These are phyloP conservation scores for Eristalinus sepulchralis DNA, from an alignment of 2,888 invertebrate genomes.

Conservation along the genomic window DNA sequence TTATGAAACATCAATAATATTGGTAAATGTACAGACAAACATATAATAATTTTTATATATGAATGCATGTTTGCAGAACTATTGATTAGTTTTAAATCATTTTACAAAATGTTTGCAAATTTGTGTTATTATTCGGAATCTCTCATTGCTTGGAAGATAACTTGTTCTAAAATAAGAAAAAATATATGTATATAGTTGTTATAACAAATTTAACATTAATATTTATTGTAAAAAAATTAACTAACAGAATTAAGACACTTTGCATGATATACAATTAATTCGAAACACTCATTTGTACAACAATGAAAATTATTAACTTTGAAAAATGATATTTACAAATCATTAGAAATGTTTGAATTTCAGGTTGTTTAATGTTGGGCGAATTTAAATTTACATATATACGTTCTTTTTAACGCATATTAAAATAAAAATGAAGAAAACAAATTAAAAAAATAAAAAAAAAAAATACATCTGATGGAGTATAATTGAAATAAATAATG, in stretches of 20 bases:
- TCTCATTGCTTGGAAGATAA: slow-evolving; percentile 62
- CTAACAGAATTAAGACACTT: slow-evolving; percentile 51
- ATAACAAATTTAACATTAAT: slow-evolving; percentile 55
- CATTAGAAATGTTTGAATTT: slow-evolving; percentile 2
- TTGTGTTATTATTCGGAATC: slow-evolving; percentile 63
- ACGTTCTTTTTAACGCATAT: not conserved
- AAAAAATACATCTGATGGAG: too few relatives aligned
- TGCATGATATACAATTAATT: slow-evolving; percentile 22
- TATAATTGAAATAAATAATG: too few relatives aligned
- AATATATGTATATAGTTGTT: slow-evolving; percentile 56
- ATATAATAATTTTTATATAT: not conserved
- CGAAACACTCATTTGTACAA: slow-evolving; percentile 15
- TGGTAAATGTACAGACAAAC: not conserved
- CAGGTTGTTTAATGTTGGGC: slow-evolving; percentile 1
- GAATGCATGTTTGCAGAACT: not conserved
- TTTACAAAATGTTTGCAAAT: slow-evolving; percentile 36
- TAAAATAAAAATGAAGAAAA: too few relatives aligned
- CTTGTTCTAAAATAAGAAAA: slow-evolving; percentile 62
- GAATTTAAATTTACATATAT: not conserved
- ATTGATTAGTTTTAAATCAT: not conserved
- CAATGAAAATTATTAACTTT: not conserved
- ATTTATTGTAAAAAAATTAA: slow-evolving; percentile 31
- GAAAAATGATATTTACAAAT: slow-evolving; percentile 40
- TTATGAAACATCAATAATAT: slow-evolving; percentile 25
- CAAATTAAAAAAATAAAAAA: too few relatives aligned